These are phyloP conservation scores for Sebastes nivosus DNA, from an alignment of 2,797 vertebrate genomes.

Conservation along the genomic window DNA sequence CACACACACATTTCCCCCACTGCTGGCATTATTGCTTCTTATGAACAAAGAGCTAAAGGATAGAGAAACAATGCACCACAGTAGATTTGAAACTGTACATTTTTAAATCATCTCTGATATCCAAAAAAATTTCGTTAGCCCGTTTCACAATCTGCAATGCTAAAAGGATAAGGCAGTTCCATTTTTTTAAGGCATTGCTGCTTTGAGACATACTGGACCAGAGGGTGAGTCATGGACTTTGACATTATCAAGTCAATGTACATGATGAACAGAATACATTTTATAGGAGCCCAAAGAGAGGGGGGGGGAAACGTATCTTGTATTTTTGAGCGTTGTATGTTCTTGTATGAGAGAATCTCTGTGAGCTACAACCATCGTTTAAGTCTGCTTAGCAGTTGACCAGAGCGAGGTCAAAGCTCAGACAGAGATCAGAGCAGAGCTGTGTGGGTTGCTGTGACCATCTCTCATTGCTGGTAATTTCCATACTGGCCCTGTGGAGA, in stretches of 20 bases:
- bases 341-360: slow-evolving; percentile 64
- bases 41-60: slow-evolving; percentile 66
- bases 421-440: slow-evolving; percentile 76
- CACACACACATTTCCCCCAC: slow-evolving; percentile 51
- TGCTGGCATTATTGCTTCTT: slow-evolving; percentile 84
- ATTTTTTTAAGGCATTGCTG: slow-evolving; percentile 84
- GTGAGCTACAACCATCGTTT: slow-evolving; percentile 81
- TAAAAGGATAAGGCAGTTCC: slow-evolving; percentile 82
- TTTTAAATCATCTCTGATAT: slow-evolving; percentile 61
- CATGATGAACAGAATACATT: slow-evolving; percentile 50
- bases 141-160: slow-evolving; percentile 80
- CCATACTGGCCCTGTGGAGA: slow-evolving; percentile 93
- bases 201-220: slow-evolving; percentile 75
- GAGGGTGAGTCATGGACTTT: slow-evolving; percentile 53
- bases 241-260: slow-evolving; percentile 42
- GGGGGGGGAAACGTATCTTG: slow-evolving; percentile 21
- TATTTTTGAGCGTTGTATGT: slow-evolving; percentile 54
- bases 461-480: slow-evolving; percentile 97
- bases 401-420: slow-evolving; percentile 77
- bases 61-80: slow-evolving; percentile 64
- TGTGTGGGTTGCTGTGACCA: slow-evolving; percentile 78
- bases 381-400: slow-evolving; percentile 73
- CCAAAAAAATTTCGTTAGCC: slow-evolving; percentile 54
- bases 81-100: slow-evolving; percentile 63
- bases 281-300: slow-evolving; percentile 47